Conservation (phyloP, 1,140 invertebrate species). For the Hydropsyche tenuis region DNA sequence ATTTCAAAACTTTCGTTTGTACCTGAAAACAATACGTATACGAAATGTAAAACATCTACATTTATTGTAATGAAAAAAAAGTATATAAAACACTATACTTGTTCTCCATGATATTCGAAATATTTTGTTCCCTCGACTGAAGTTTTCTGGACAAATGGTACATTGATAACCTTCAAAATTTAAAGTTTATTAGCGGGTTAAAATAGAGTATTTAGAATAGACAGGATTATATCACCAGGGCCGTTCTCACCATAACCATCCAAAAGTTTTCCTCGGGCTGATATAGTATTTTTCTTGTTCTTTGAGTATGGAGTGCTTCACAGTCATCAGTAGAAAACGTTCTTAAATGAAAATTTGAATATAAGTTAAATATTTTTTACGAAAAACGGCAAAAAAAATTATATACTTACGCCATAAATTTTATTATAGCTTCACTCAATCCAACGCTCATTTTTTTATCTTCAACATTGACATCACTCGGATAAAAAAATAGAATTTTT, state of each 20-base stretch:
- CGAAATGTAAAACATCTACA: too few species aligned
- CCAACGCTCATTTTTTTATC: conserved; percentile 89
- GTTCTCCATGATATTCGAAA: conserved; percentile 73
- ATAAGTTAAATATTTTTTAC: conserved; percentile 19
- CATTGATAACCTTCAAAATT: conserved; percentile 69
- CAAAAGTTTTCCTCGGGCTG: conserved; percentile 87
- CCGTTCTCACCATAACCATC: conserved; percentile 82
- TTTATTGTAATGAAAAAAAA: not conserved
- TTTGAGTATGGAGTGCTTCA: conserved; percentile 87
- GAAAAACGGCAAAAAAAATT: not conserved
- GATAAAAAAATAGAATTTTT: conserved; percentile 88
- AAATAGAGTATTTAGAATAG: not conserved
- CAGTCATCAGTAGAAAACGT: conserved; percentile 85
- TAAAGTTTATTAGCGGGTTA: too few species aligned
- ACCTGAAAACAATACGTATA: conserved; percentile 60
- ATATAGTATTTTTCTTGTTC: conserved; percentile 85
- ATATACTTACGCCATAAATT: conserved; percentile 83
- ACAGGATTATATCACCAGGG: conserved; percentile 22
- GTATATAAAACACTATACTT: conserved; percentile 31
- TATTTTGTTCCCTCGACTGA: conserved; percentile 68
- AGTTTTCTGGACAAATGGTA: conserved; percentile 69
- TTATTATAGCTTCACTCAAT: conserved; percentile 88
- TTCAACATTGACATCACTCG: conserved; percentile 77
- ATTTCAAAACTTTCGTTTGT: conserved; percentile 75
- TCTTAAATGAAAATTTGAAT: conserved; percentile 68